These are phyloP conservation scores for Eupithecia abbreviata DNA, from an alignment of 2,888 invertebrate species.

Conservation along the genomic window DNA sequence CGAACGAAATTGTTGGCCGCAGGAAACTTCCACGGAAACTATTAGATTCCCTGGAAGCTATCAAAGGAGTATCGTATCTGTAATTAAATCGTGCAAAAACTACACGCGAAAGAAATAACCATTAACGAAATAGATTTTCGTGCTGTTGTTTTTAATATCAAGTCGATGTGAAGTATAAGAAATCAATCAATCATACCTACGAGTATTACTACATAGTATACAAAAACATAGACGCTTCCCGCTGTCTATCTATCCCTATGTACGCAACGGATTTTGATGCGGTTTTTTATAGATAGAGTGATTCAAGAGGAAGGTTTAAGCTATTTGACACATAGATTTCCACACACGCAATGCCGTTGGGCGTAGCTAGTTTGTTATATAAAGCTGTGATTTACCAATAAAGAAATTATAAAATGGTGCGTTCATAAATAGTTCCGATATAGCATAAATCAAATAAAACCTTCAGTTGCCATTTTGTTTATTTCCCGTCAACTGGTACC, in stretches of 20 bases:
- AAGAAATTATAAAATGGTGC: no score
- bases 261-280: no score
- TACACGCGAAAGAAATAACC: conserved; percentile 26
- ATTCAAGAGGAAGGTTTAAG: no score
- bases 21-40: conserved; percentile 20
- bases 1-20: neutral
- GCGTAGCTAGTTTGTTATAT: no score
- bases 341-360: no score
- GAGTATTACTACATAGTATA: no score
- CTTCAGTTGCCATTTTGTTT: neutral
- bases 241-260: no score
- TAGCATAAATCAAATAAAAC: neutral
- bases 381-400: no score
- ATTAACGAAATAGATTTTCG: conserved; percentile 22
- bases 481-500: neutral
- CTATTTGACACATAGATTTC: no score
- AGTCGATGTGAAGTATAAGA: neutral
- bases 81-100: conserved; percentile 42
- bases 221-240: no score
- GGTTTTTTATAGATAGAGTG: no score
- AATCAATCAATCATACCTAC: no score
- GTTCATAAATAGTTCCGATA: neutral
- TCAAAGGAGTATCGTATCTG: conserved; percentile 36
- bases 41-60: conserved; percentile 38
- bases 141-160: neutral